A percentile compares a stretch with the other conserved stretches of the same genome.
Evolutionary conservation across 2,797 vertebrate genomes (phyloP).

Genomic region (Falco naumanni): DNA sequence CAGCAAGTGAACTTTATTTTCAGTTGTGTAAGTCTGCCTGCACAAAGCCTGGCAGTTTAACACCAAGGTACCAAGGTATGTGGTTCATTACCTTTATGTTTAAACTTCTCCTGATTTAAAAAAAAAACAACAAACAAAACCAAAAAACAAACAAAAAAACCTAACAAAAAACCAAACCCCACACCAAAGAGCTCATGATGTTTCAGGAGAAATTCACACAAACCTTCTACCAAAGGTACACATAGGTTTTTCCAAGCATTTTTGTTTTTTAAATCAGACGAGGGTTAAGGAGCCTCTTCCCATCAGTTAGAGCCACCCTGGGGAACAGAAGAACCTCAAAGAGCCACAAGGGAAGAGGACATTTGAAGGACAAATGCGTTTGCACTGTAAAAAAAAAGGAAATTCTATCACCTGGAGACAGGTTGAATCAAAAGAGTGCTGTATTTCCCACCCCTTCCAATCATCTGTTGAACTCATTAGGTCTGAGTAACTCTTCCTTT

Average conservation of each 20-base stretch:
- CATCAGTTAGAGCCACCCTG: not conserved
- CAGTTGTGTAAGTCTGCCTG: not conserved
- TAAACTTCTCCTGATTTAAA: not conserved
- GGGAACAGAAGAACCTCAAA: not conserved
- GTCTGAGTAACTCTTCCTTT: constrained; percentile 71
- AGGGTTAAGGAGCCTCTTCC: not conserved
- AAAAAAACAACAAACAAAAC: too few relatives aligned
- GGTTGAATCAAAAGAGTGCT: constrained; percentile 45
- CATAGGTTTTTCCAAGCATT: not conserved
- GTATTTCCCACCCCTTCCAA: constrained; percentile 39
- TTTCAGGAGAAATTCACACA: not conserved
- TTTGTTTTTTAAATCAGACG: not conserved
- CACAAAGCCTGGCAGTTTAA: not conserved
- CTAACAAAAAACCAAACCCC: not conserved
- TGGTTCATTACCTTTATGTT: not conserved
- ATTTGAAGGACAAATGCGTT: not conserved
- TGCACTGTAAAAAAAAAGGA: constrained; percentile 9
- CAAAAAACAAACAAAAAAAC: too few relatives aligned
- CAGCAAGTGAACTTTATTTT: not conserved
- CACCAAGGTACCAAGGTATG: not conserved
- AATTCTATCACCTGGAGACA: constrained; percentile 42
- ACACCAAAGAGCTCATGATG: not conserved
- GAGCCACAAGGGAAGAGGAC: not conserved
- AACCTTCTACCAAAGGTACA: not conserved
- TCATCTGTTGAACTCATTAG: constrained; percentile 49